Evolutionary conservation across 1,140 invertebrate species (phyloP), one percentile per base, ranked within the genome.

Genomic region (Bathynomus jamesi): DNA sequence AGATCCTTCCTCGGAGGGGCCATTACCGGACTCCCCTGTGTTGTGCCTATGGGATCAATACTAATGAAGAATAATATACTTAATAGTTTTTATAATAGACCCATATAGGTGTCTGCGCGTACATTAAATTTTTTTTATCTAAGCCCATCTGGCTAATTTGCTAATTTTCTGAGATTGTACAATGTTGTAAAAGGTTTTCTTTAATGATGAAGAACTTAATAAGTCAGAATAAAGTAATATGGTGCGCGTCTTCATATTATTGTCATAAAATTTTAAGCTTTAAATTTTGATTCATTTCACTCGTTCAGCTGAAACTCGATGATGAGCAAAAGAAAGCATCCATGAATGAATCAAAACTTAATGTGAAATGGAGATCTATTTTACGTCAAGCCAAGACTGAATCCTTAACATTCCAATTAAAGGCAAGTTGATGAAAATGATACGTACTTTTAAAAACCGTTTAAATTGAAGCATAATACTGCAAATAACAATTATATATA

Each of bases 331-430:
- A 30, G 30, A 73, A 69, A 25, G 71, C 66, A 28, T 10, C 28
- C 21, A 63, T 73, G 61, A 73, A 69, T 30, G 67, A 73, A 28
- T 66, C 71, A 1, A 68, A 69, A 11, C 31, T 73, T 13, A 69
- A 65, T 61, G 65, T 60, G 32, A 73, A 73, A 61, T 73, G 71
- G 71, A 29, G 71, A 28, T 66, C 68, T 24, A 30, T 73, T n/a
- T 24, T 73, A n/a, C 11, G 71, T 4, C 61, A 68, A 21, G 61
- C 67, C 13, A 69, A 69, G 61, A 73, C 71, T 1, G 28, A 66
- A 21, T 30, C 71, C 3, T 62, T 73, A 7, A 28, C 10, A 27
- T 60, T 62, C 2, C 66, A 69, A 28, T 40, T 73, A 11, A 60
- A 73, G 71, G 71, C 69, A n/a, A 61, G 67, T 4, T n/a, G n/a